Evolutionary conservation across 1,140 invertebrate genomes (phyloP).

Genomic region (Proctacanthus coquilletti): DNA sequence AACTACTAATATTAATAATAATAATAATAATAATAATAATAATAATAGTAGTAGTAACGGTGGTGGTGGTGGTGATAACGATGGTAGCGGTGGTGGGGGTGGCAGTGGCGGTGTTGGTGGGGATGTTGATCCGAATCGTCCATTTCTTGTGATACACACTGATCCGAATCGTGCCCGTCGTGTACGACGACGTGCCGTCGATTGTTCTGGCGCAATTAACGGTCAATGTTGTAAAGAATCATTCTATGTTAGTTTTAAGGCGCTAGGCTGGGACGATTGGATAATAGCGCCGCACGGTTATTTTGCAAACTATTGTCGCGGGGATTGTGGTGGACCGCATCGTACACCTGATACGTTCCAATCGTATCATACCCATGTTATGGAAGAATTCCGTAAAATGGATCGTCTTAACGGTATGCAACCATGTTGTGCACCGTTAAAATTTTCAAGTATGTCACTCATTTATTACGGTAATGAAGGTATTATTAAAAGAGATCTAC

Average conservation of each 20-base stretch:
- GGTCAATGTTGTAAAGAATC: conserved; percentile 81
- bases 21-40: conserved; percentile 1
- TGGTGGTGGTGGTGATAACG: conserved; percentile 11
- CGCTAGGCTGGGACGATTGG: conserved; percentile 89
- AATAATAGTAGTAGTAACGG: conserved; percentile 1
- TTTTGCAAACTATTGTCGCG: conserved; percentile 87
- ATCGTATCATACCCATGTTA: conserved; percentile 77
- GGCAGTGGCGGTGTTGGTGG: not conserved
- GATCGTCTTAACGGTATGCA: conserved; percentile 57
- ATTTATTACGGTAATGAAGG: conserved; percentile 87
- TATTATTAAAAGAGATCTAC: conserved; percentile 84
- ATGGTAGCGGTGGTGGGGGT: no score
- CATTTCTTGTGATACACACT: conserved; percentile 72
- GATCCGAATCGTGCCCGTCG: conserved; percentile 42
- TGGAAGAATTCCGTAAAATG: conserved; percentile 72
- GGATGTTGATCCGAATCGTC: conserved; percentile 43
- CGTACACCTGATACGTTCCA: conserved; percentile 69
- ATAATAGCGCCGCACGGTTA: conserved; percentile 82
- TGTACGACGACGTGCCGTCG: conserved; percentile 61
- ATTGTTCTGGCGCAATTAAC: conserved; percentile 56
- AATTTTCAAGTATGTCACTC: conserved; percentile 81
- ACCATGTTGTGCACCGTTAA: conserved; percentile 86
- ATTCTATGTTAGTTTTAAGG: conserved; percentile 79
- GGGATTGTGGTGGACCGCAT: conserved; percentile 59
- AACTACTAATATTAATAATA: not conserved